Evolutionary conservation across 1,140 invertebrate genomes (phyloP).

Genomic region (Heterodera schachtii): DNA sequence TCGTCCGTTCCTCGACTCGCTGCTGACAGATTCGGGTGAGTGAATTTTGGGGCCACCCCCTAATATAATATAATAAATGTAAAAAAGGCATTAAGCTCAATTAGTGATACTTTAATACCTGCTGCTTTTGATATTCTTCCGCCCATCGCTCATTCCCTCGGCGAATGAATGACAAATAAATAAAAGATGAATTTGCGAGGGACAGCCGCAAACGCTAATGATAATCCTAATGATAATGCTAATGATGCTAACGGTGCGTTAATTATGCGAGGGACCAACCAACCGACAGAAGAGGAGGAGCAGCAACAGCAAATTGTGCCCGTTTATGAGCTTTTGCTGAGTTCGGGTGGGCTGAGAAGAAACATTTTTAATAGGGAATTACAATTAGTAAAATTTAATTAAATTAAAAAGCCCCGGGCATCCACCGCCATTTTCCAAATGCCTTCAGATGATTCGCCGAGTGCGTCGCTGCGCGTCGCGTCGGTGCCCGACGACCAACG

Average conservation of each 20-base stretch:
- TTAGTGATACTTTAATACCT: no score
- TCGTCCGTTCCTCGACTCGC: no score
- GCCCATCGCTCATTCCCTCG: background rate
- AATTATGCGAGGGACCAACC: background rate
- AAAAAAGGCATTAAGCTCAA: no score
- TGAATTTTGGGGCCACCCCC: no score
- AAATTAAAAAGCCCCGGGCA: background rate
- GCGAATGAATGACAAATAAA: no score
- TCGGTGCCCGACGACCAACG: conserved; percentile 4
- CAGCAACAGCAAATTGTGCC: conserved; percentile 11
- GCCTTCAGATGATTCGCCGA: conserved; percentile 16
- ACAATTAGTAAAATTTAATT: no score
- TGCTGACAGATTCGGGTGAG: no score
- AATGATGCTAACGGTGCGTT: background rate
- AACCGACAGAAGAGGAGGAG: background rate
- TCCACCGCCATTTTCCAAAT: background rate
- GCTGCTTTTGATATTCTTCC: no score
- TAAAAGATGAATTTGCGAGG: background rate
- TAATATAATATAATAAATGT: no score
- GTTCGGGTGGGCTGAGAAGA: background rate
- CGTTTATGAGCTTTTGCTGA: conserved; percentile 22
- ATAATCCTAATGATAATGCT: no score
- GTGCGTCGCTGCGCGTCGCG: conserved; percentile 23
- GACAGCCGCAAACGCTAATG: no score
- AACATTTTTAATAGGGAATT: background rate